Conservation (phyloP, 2,113 vertebrate species). For the Damaliscus lunatus region DNA sequence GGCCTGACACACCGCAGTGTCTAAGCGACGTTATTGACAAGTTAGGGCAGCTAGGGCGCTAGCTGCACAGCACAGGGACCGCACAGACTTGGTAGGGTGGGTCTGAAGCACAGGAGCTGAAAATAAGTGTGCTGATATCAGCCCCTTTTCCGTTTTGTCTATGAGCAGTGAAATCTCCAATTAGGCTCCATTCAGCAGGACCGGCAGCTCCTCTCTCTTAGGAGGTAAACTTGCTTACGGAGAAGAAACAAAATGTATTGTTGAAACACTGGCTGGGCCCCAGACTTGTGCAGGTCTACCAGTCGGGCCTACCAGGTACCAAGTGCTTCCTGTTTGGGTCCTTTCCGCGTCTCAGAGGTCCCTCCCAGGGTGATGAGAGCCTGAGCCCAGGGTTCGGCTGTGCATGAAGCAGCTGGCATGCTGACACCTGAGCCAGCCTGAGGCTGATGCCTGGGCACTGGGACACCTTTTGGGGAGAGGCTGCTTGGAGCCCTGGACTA, state of each 20-base stretch:
- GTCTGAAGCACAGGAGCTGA: background rate
- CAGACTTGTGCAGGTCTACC: background rate
- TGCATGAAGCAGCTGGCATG: no score
- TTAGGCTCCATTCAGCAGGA: background rate
- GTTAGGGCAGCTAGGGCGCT: background rate
- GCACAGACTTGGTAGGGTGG: background rate
- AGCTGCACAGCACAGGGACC: background rate
- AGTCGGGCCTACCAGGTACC: rapidly evolving
- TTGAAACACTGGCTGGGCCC: background rate
- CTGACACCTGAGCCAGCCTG: background rate
- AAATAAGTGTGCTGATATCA: background rate
- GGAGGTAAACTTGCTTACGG: background rate
- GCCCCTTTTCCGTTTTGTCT: background rate
- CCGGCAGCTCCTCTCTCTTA: background rate
- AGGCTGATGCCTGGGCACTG: background rate
- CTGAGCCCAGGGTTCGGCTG: background rate
- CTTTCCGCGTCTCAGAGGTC: background rate
- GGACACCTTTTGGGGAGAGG: background rate
- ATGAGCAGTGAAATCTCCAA: background rate
- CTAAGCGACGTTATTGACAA: background rate
- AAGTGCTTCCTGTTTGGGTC: background rate
- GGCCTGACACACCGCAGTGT: background rate
- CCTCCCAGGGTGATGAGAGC: background rate
- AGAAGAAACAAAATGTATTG: background rate
- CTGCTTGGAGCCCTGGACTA: background rate